Evolutionary conservation across 2,113 vertebrate genomes (phyloP).

Genomic region (Silurus meridionalis): DNA sequence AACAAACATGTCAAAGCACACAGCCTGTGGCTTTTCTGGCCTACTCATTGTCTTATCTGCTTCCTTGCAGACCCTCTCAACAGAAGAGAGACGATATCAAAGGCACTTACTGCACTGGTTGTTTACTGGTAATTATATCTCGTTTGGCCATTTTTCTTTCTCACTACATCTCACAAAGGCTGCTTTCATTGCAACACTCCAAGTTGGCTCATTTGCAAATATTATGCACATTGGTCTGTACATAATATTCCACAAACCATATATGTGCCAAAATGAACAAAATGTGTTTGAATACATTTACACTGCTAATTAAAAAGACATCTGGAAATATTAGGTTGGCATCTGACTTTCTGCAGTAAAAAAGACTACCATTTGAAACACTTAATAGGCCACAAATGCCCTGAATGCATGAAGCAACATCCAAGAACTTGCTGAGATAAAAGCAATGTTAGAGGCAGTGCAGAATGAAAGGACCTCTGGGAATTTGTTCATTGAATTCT

Average conservation of each 20-base stretch:
- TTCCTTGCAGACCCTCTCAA: slow-evolving; percentile 62
- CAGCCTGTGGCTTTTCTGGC: slow-evolving; percentile 50
- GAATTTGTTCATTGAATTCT: slow-evolving; percentile 39
- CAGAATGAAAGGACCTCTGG: slow-evolving; percentile 8
- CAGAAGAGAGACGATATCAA: slow-evolving; percentile 47
- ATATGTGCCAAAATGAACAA: slow-evolving; percentile 47
- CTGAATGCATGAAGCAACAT: slow-evolving; percentile 31
- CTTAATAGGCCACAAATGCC: slow-evolving; percentile 24
- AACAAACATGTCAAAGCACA: slow-evolving; percentile 42
- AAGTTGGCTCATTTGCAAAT: slow-evolving; percentile 57
- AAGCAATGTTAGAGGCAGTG: slow-evolving; percentile 15
- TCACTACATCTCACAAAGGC: slow-evolving; percentile 59
- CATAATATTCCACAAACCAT: slow-evolving; percentile 57
- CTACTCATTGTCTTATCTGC: slow-evolving; percentile 68
- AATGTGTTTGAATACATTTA: slow-evolving; percentile 38
- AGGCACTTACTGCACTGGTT: slow-evolving; percentile 58
- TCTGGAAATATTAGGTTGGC: slow-evolving; percentile 40
- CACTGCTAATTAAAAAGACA: slow-evolving; percentile 52
- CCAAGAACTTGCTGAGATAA: slow-evolving; percentile 36
- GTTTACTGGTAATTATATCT: slow-evolving; percentile 64
- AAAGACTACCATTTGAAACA: slow-evolving; percentile 1
- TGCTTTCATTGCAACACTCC: slow-evolving; percentile 38
- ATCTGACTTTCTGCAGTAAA: slow-evolving; percentile 18
- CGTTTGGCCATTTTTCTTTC: slow-evolving; percentile 60
- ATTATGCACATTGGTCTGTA: slow-evolving; percentile 46